Evolutionary conservation across 2,113 vertebrate genomes (phyloP).

Genomic region (Zapornia atra): DNA sequence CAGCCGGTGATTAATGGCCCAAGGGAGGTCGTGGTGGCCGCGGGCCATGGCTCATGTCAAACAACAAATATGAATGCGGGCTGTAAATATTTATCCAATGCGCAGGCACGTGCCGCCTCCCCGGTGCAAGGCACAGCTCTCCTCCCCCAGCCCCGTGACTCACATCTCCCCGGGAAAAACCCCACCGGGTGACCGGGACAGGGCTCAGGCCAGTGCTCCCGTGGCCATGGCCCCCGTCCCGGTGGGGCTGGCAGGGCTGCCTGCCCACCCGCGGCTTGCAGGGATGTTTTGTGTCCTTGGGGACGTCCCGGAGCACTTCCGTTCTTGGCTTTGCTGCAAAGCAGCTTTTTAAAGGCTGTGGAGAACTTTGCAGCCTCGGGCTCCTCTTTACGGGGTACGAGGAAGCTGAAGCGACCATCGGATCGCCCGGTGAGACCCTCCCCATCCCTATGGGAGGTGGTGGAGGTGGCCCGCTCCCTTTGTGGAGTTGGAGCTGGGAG

Average conservation of each 20-base stretch:
- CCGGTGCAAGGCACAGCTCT: conserved; percentile 26
- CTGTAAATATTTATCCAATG: conserved; percentile 71
- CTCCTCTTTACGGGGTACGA: neutral
- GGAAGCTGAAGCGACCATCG: neutral
- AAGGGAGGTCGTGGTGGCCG: conserved; percentile 52
- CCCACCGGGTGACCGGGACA: neutral
- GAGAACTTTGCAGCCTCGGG: neutral
- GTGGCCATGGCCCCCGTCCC: neutral
- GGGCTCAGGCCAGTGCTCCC: neutral
- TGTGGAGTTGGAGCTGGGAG: neutral
- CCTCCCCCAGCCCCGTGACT: neutral
- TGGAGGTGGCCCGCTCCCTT: neutral
- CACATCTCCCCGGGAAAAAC: neutral
- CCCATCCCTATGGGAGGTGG: rapidly evolving
- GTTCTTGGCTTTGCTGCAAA: neutral
- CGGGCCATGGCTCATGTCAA: conserved; percentile 65
- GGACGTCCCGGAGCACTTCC: neutral
- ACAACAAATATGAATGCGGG: conserved; percentile 67
- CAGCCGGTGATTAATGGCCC: conserved; percentile 45
- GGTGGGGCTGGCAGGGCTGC: neutral
- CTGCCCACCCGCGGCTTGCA: neutral
- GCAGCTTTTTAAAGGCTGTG: neutral
- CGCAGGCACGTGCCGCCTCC: conserved; percentile 55
- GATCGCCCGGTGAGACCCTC: neutral
- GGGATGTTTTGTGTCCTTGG: neutral